phyloP scores from a whole-genome alignment of 2,797 vertebrate species.

The Decapterus maruadsi region DNA sequence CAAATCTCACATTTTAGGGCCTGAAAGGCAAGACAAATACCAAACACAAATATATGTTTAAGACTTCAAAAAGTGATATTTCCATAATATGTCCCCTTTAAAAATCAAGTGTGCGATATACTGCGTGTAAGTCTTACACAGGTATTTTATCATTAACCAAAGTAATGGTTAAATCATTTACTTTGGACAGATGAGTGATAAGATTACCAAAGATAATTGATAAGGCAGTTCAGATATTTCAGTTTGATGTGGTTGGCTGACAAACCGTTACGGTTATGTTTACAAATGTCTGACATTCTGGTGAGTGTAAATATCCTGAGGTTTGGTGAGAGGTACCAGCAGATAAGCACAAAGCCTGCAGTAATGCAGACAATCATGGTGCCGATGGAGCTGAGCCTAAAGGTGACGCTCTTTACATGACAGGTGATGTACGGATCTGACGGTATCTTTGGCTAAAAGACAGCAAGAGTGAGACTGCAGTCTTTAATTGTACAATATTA shows the following conservation, averaged over 20 bases:
- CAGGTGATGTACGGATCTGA: not conserved
- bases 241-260: not conserved
- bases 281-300: not conserved
- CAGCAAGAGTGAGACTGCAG: slow-evolving; percentile 11
- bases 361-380: not conserved
- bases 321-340: not conserved
- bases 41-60: too few relatives aligned
- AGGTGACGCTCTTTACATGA: not conserved
- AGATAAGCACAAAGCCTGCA: slow-evolving; percentile 14
- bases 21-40: too few relatives aligned
- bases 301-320: not conserved
- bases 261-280: not conserved
- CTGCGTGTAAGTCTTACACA: not conserved
- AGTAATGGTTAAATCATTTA: not conserved
- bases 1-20: too few relatives aligned
- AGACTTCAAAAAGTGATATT: too few relatives aligned
- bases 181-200: not conserved
- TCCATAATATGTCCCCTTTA: too few relatives aligned
- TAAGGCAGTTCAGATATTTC: not conserved
- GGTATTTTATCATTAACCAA: not conserved
- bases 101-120: too few relatives aligned
- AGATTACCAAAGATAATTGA: not conserved
- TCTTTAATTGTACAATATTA: not conserved
- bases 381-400: not conserved
- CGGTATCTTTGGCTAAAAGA: slow-evolving; percentile 1